phyloP scores from a whole-genome alignment of 2,113 vertebrate genomes.

The Phaetusa simplex region DNA sequence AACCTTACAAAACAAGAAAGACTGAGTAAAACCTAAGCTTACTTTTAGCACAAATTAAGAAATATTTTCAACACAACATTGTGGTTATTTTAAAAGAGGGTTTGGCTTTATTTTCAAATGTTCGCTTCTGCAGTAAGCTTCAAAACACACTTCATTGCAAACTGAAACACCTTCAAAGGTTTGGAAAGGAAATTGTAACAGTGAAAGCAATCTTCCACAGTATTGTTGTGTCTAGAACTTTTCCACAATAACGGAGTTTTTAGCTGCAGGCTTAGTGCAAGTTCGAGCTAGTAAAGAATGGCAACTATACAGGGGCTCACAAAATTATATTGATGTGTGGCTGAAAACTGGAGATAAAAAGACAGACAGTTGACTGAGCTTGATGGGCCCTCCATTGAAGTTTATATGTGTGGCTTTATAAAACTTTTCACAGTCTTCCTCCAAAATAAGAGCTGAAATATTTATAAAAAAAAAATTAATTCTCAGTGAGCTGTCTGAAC shows the following conservation, averaged over 20 bases:
- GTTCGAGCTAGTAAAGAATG: background rate
- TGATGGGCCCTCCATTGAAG: fast-evolving
- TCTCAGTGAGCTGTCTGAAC: background rate
- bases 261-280: background rate
- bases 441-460: background rate
- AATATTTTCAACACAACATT: background rate
- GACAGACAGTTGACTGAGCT: background rate
- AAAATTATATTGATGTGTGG: background rate
- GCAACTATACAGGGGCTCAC: background rate
- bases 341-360: background rate
- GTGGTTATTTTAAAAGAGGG: background rate
- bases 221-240: background rate
- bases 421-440: background rate
- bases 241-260: background rate
- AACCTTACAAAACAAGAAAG: background rate
- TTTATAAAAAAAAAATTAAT: fast-evolving
- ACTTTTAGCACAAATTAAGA: background rate
- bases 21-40: background rate
- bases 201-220: background rate
- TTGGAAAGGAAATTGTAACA: background rate
- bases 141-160: background rate
- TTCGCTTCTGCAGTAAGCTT: background rate
- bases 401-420: background rate
- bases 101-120: background rate
- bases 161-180: background rate